Conservation (phyloP, 2,797 vertebrate genomes). For the Eulemur mongoz region DNA sequence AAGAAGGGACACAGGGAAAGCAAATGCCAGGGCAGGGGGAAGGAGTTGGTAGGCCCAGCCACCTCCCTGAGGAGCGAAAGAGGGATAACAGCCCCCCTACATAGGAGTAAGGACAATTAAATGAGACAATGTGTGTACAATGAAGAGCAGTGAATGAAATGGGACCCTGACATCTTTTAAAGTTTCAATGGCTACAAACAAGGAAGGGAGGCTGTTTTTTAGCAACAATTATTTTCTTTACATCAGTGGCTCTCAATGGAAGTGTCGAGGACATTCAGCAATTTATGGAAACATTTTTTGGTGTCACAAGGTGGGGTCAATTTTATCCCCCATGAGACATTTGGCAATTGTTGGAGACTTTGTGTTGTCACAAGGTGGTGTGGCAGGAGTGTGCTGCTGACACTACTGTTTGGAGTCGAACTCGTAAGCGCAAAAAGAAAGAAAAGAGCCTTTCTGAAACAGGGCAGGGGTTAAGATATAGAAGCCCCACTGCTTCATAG, state of each 20-base stretch:
- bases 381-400: background rate
- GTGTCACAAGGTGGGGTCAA: no score
- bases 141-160: background rate
- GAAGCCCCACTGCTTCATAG: background rate
- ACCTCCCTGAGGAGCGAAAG: background rate
- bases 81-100: background rate
- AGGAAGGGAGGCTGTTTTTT: background rate
- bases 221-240: background rate
- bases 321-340: background rate
- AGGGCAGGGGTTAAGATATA: background rate
- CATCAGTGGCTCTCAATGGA: background rate
- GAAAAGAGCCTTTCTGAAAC: background rate
- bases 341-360: background rate
- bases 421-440: background rate
- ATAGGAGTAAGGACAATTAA: background rate
- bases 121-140: background rate
- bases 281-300: no score
- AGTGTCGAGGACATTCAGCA: background rate
- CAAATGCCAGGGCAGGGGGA: background rate
- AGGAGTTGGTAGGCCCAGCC: background rate
- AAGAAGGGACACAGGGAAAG: background rate
- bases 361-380: background rate
- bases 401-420: background rate
- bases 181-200: background rate
- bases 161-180: background rate